Evolutionary conservation across 2,888 invertebrate genomes (phyloP), one percentile per base, ranked within the genome.

Genomic region (Imbricaverruca yamaguchii): DNA sequence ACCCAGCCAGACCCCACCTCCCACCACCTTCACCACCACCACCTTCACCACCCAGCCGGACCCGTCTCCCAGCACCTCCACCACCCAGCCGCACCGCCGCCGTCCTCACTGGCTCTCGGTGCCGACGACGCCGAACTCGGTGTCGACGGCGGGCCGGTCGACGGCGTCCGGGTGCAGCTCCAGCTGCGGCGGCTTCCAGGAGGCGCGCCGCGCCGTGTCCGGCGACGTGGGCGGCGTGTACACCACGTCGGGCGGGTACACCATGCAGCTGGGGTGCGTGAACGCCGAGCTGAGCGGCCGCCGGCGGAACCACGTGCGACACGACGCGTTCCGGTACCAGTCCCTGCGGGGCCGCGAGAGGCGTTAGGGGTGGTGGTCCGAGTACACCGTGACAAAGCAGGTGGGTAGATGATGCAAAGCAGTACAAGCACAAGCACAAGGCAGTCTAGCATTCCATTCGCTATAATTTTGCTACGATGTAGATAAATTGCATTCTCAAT

Each of bases 191-290:
- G 56, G 23, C 57, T 78, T 56, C 57, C 56, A 78, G 15, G 23
- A n/a, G n/a, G 11, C 23, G 56, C 78, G 56, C 12, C 57, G 78
- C 80, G 84, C 83, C 39, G 83, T 82, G 81, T 83, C 84, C 0
- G 93, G 93, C 0, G 92, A 91, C 87, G 84, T 86, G 85, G 91
- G 90, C 0, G 95, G 95, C 0, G 95, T 94, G 87, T 93, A 94
- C 21, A 89, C 89, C 59, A 81, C 91, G 8, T 94, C 94, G 1
- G 95, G 95, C 81, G 96, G 96, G 88, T 96, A 96, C 6, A 96
- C 94, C 96, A 96, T 96, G 87, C 91, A 92, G 80, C 95, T 95
- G n/a, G 95, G 95, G 87, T 96, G 94, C 56, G 93, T 93, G 88
- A 93, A 94, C 80, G 95, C 95, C 81, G 93, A 93, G 86, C 92